Evolutionary conservation across 1,140 invertebrate species (phyloP), one percentile per base, ranked within the genome.

Genomic region (Lerema accius): DNA sequence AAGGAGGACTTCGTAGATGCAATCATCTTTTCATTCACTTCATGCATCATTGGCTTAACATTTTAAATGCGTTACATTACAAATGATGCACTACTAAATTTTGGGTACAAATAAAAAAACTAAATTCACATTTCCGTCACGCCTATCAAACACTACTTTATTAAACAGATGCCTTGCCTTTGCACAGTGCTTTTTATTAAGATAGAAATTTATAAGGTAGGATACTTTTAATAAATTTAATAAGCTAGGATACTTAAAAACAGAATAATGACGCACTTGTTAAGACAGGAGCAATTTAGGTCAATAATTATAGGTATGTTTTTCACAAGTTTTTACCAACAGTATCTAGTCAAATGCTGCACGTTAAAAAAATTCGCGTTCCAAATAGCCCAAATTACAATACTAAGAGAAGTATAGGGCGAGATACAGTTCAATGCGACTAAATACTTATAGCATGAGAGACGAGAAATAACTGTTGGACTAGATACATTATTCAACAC

Each of bases 401-500:
- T 50, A 10, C n/a, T 5, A 7, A 0, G 14, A 42, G 23, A 42
- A 39, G 51, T 28, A 49, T 55, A 60, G 45, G 23, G 13, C 35
- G 23, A 59, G 40, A 14, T 64, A 70, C 45, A 63, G 58, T 39
- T 53, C 58, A 59, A 75, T 62, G 56, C 64, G 43, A 69, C 61
- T 64, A 68, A 69, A 60, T 58, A 68, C 51, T 32, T 56, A 48
- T 53, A 74, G 70, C 79, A 78, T 76, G 63, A 74, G 62, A 79
- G 70, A 64, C 59, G 62, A 67, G 55, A 53, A 16, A 26, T 77
- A 77, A 70, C 73, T 72, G 72, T 71, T 70, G 71, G 13, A 63
- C 77, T 64, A 67, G 67, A 78, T 82, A 76, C 78, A 82, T 82
- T 67, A 82, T 80, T 80, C 71, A 78, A 43, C 55, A 63, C 23